A percentile compares a stretch with the other conserved stretches of the same genome.
These are phyloP conservation scores for Lipotes vexillifer DNA, from an alignment of 2,113 vertebrate species.

Conservation along the genomic window DNA sequence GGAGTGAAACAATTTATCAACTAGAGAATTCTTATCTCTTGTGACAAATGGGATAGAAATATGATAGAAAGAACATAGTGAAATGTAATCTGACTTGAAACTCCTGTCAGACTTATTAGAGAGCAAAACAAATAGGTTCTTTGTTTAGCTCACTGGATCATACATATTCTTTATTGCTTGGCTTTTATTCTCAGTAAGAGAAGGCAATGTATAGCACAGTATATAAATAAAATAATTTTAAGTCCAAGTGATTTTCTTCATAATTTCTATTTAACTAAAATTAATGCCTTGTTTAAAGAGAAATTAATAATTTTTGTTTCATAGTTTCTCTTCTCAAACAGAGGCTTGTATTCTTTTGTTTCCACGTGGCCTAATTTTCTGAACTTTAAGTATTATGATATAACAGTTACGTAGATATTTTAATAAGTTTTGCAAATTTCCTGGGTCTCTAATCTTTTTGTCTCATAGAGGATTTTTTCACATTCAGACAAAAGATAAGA, in stretches of 20 bases:
- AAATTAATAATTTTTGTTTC: neutral
- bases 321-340: neutral
- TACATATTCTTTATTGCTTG: neutral
- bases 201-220: neutral
- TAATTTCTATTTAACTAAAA: slow-evolving; percentile 21
- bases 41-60: neutral
- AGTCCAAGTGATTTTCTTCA: neutral
- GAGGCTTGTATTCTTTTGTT: neutral
- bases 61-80: neutral
- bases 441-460: neutral
- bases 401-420: neutral
- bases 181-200: neutral
- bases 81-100: neutral
- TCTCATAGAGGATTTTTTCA: neutral
- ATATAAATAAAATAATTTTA: neutral
- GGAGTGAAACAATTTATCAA: neutral
- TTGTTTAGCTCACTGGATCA: neutral
- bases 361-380: neutral
- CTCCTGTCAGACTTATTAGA: neutral
- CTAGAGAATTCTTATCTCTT: neutral
- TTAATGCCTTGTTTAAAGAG: neutral
- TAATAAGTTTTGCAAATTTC: neutral
- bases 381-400: neutral
- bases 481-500: neutral
- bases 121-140: neutral